Conservation (phyloP, 1,140 invertebrate genomes). For the Brachionus sp. region DNA sequence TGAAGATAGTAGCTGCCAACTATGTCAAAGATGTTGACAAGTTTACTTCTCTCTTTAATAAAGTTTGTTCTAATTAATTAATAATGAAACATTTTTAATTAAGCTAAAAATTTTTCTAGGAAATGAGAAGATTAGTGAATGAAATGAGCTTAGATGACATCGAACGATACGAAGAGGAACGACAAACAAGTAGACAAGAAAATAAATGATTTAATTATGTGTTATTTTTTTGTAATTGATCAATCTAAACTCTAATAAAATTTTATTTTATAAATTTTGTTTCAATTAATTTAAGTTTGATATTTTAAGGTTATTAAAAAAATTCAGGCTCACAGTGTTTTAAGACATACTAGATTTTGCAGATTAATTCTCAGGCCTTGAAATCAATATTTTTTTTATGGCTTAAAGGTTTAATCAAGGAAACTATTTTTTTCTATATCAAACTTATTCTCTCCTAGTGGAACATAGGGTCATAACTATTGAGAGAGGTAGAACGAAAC, state of each 20-base stretch:
- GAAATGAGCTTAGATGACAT: slow-evolving; percentile 46
- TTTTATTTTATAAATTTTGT: neutral
- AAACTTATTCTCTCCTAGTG: no score
- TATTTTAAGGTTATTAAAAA: no score
- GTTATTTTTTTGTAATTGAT: slow-evolving; percentile 7
- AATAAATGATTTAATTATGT: neutral
- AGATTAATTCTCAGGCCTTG: no score
- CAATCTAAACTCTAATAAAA: neutral
- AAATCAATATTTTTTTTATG: no score
- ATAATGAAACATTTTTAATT: neutral
- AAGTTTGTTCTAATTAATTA: neutral
- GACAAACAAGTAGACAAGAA: neutral
- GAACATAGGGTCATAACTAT: no score
- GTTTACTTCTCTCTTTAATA: neutral
- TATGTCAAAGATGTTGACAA: slow-evolving; percentile 41
- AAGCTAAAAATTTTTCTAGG: neutral
- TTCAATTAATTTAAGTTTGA: neutral
- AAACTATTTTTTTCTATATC: no score
- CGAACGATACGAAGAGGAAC: slow-evolving; percentile 31
- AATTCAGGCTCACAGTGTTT: no score
- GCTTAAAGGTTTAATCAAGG: no score
- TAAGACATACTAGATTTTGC: no score
- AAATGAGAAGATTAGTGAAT: slow-evolving; percentile 4
- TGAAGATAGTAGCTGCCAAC: neutral
- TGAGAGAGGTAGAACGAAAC: no score